Base-by-base conservation (phyloP, 1,140 invertebrate genomes). In the Lasioglossum albipes region DNA sequence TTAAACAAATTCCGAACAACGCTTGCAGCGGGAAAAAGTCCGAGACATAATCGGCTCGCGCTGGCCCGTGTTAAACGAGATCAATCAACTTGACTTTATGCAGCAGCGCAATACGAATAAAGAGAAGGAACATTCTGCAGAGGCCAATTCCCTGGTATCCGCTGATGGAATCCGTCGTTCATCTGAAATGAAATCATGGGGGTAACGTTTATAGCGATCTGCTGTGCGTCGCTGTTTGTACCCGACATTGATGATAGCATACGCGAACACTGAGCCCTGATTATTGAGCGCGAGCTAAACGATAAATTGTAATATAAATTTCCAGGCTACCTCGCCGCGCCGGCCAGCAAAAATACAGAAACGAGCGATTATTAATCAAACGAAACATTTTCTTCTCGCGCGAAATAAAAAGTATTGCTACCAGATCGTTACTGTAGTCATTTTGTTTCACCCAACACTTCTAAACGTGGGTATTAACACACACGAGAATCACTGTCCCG, bases 71-170 rank as follows among this genome's bases (percentile, higher is more conserved):
- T 31, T 7, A 68, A 36, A 76, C 42, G 57, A 52, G 22, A 79
- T 81, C 62, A 67, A 75, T 36, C 22, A 41, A 79, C 66, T 68
- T 67, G 36, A 64, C 64, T 52, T 68, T 68, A 67, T 65, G 31
- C 27, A 27, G 36, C 4, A 49, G 0, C 45, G 9, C 13, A 31
- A 31, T 18, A 42, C 6, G 12, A 13, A 7, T 13, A 54, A 42
- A 54, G 52, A 52, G 54, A 74, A 71, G 52, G 2, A 12, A 20
- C 20, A 69, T 41, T 20, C 20, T 18, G 41, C 27, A 57, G 10
- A 36, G 22, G 22, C 52, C n/a, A 79, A 72, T 79, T 62, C 69
- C n/a, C 49, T 16, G 9, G 65, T 10, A 13, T 12, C 31, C 36
- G 18, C 13, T 41, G n/a, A 31, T 49, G 27, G 45, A 36, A 71